phyloP scores from a whole-genome alignment of 2,888 invertebrate genomes.

The Aphidoletes aphidimyza region DNA sequence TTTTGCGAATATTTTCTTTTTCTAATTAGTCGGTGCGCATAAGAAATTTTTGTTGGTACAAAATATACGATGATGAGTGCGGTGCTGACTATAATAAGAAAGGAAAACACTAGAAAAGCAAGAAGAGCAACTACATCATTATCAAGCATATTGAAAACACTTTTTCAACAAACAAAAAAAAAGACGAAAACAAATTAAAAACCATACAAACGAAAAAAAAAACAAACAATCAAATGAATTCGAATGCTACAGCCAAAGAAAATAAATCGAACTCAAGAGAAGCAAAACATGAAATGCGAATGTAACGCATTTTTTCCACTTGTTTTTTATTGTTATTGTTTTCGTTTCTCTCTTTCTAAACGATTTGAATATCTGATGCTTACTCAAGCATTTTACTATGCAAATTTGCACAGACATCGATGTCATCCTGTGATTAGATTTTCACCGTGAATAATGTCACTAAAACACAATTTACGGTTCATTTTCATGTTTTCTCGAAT shows the following conservation, averaged over 20 bases:
- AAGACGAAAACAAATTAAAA: slow-evolving; percentile 27
- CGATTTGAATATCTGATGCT: background rate
- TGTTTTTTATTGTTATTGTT: background rate
- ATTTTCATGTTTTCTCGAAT: background rate
- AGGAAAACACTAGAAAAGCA: slow-evolving; percentile 34
- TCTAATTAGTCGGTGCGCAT: slow-evolving; percentile 53
- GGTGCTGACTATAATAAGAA: slow-evolving; percentile 24
- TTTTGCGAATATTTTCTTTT: slow-evolving; percentile 48
- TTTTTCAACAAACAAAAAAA: background rate
- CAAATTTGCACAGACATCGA: background rate
- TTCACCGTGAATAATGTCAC: background rate
- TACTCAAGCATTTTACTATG: background rate
- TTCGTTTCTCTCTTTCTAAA: background rate
- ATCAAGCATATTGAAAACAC: background rate
- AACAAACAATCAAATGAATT: background rate
- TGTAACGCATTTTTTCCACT: slow-evolving; percentile 3
- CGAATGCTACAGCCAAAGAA: background rate
- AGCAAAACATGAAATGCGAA: slow-evolving; percentile 9
- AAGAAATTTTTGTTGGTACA: slow-evolving; percentile 44
- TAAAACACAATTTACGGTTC: background rate
- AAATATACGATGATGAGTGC: slow-evolving; percentile 34
- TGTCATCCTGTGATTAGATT: background rate
- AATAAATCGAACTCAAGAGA: background rate
- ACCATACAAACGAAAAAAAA: background rate
- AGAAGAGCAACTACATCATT: background rate